Evolutionary conservation across 2,888 invertebrate genomes (phyloP).

Genomic region (Amphimallon solstitiale): DNA sequence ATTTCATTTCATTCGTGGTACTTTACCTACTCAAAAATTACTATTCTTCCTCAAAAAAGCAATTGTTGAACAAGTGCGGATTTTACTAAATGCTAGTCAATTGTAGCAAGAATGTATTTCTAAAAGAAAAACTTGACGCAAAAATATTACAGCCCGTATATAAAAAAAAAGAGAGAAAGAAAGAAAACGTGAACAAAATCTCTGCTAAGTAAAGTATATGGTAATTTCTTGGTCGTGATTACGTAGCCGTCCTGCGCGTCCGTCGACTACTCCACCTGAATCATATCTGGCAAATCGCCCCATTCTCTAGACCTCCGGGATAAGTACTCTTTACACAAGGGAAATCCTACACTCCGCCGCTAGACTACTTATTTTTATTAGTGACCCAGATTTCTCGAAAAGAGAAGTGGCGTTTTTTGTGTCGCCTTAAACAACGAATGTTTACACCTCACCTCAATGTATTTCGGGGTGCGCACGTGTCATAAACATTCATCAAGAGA

Average conservation of each 20-base stretch:
- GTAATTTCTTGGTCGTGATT: not conserved
- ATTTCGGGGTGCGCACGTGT: conserved; percentile 1
- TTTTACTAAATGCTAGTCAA: no score
- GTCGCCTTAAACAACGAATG: conserved; percentile 1
- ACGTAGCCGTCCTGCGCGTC: not conserved
- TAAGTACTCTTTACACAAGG: conserved; percentile 33
- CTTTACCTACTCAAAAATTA: no score
- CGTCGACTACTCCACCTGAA: not conserved
- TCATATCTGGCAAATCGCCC: conserved; percentile 12
- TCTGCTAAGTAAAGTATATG: not conserved
- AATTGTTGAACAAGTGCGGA: no score
- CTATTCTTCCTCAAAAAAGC: no score
- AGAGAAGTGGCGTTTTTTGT: not conserved
- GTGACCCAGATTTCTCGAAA: conserved; percentile 35
- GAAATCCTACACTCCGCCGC: conserved; percentile 28
- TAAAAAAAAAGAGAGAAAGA: no score
- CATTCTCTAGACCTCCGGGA: conserved; percentile 32
- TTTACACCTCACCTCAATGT: not conserved
- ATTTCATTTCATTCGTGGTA: no score
- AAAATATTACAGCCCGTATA: no score
- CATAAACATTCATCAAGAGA: conserved; percentile 1
- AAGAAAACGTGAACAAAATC: not conserved
- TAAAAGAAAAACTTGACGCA: no score
- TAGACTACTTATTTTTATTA: conserved; percentile 39
- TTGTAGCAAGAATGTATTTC: no score